Conservation (phyloP, 2,113 vertebrate species). For the Elephantulus edwardii region DNA sequence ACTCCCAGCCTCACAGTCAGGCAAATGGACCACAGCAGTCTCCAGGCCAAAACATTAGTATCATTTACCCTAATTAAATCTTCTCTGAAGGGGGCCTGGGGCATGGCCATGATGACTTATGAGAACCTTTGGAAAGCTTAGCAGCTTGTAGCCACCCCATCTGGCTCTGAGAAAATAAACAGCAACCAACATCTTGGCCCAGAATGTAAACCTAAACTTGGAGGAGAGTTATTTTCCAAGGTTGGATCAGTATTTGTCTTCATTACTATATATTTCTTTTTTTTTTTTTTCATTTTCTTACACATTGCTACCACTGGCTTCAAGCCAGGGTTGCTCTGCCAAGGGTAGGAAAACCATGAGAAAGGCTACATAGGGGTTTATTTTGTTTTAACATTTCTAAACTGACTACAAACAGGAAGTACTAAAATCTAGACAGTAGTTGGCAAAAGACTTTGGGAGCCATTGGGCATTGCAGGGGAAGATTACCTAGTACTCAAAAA, state of each 20-base stretch:
- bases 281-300: constrained; percentile 34
- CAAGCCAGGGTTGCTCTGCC: constrained; percentile 50
- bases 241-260: constrained; percentile 8
- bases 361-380: constrained; percentile 46
- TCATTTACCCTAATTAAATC: constrained; percentile 33
- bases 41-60: constrained; percentile 11
- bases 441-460: neutral
- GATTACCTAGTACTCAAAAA: neutral
- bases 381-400: constrained; percentile 37
- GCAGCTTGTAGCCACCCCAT: constrained; percentile 24
- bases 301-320: constrained; percentile 42
- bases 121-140: neutral
- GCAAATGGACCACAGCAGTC: neutral
- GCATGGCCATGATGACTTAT: neutral
- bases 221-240: constrained; percentile 45
- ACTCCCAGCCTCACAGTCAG: neutral
- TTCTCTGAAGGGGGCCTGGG: neutral
- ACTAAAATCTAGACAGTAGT: neutral
- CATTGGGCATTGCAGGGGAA: neutral
- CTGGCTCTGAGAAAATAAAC: constrained; percentile 56
- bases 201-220: constrained; percentile 32
- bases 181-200: constrained; percentile 39
- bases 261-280: neutral
- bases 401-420: constrained; percentile 62
- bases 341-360: constrained; percentile 57